Evolutionary conservation across 2,113 vertebrate species (phyloP).

Genomic region (Ciconia boyciana): DNA sequence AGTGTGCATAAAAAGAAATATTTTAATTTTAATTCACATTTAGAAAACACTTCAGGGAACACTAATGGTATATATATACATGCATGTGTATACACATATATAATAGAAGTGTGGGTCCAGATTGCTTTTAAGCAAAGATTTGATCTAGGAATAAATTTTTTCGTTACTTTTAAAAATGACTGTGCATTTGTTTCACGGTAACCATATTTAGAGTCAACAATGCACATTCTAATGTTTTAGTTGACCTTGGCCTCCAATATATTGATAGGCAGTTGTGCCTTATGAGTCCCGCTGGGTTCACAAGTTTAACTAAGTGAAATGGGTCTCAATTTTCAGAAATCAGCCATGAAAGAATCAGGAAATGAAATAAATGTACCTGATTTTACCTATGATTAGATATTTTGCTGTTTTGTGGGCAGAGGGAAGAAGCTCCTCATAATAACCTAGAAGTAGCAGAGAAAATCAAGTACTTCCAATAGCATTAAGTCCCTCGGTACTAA

Average conservation of each 20-base stretch:
- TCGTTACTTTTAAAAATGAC: neutral
- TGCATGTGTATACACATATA: fast-evolving
- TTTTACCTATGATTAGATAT: neutral
- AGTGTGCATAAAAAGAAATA: neutral
- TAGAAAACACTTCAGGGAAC: neutral
- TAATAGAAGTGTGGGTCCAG: neutral
- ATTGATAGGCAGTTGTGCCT: neutral
- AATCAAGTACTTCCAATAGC: neutral
- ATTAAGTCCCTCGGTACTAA: neutral
- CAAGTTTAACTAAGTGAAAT: neutral
- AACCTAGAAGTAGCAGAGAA: neutral
- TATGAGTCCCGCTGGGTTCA: neutral
- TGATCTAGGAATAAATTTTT: neutral
- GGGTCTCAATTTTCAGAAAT: neutral
- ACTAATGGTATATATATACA: fast-evolving
- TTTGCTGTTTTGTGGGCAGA: neutral
- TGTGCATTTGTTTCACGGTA: neutral
- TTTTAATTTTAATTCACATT: neutral
- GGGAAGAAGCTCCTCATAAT: neutral
- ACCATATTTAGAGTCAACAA: neutral
- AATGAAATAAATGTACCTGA: neutral
- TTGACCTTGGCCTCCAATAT: neutral
- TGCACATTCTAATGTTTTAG: neutral
- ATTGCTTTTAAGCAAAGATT: neutral
- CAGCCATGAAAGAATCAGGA: neutral